phyloP scores from a whole-genome alignment of 2,113 vertebrate genomes.

The Strix uralensis region DNA sequence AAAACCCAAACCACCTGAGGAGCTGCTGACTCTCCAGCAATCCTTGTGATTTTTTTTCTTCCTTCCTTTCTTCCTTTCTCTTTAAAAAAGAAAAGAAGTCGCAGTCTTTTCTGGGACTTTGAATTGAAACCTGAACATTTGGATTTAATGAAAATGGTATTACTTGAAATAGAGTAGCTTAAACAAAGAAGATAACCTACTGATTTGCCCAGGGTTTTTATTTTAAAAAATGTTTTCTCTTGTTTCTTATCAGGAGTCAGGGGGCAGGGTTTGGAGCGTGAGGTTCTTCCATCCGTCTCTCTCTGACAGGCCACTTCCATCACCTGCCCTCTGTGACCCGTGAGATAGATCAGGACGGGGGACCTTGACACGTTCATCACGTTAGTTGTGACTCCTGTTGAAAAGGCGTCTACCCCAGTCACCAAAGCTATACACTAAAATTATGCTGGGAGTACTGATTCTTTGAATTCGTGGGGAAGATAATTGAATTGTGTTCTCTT shows the following conservation, averaged over 20 bases:
- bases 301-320: slow-evolving; percentile 31
- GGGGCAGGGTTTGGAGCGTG: neutral
- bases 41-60: neutral
- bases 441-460: neutral
- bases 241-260: neutral
- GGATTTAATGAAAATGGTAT: neutral
- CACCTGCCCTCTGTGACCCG: neutral
- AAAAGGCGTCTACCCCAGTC: neutral
- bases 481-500: slow-evolving; percentile 1
- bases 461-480: neutral
- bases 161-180: neutral
- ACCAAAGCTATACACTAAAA: neutral
- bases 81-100: neutral
- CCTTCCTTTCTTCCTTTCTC: neutral
- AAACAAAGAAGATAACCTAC: neutral
- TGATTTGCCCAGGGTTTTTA: too few species aligned
- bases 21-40: neutral
- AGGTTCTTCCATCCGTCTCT: neutral
- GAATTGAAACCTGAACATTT: neutral
- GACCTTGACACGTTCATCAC: neutral
- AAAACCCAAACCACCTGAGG: neutral
- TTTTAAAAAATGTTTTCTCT: neutral
- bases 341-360: neutral
- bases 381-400: neutral
- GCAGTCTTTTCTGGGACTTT: neutral